Conservation (phyloP, 2,113 vertebrate genomes). For the Pygoscelis adeliae region DNA sequence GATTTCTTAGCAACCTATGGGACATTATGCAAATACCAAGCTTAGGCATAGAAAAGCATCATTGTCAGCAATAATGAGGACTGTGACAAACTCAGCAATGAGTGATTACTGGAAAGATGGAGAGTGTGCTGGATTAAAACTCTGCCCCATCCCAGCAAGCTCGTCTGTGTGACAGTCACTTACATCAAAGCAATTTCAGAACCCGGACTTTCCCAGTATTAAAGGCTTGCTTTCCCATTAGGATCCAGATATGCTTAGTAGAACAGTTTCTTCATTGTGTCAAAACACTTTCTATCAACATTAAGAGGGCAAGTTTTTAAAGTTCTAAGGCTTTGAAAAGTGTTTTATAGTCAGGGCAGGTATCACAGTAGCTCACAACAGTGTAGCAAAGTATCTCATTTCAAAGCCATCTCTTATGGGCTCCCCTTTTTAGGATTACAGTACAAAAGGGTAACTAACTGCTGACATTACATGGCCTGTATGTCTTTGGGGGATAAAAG, state of each 20-base stretch:
- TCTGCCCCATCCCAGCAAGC: neutral
- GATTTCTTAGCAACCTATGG: neutral
- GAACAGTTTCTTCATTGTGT: neutral
- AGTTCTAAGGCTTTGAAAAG: neutral
- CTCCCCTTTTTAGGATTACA: neutral
- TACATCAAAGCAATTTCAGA: neutral
- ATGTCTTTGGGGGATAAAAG: slow-evolving; percentile 2
- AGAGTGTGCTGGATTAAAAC: neutral
- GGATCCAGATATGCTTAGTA: neutral
- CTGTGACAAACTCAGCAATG: neutral
- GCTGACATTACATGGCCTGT: neutral
- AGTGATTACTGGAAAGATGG: neutral
- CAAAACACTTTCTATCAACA: neutral
- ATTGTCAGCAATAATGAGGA: neutral
- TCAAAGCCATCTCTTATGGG: neutral
- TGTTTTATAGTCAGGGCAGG: slow-evolving; percentile 27
- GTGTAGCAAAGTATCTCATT: neutral
- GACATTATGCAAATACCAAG: neutral
- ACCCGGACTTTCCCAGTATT: neutral
- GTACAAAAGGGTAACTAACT: neutral
- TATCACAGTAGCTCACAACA: neutral
- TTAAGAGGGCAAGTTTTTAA: neutral
- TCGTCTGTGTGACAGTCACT: neutral
- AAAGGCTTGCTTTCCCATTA: neutral
- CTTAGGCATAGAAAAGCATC: neutral